These are phyloP conservation scores for Petaurus breviceps DNA, from an alignment of 2,113 vertebrate species.

Conservation along the genomic window DNA sequence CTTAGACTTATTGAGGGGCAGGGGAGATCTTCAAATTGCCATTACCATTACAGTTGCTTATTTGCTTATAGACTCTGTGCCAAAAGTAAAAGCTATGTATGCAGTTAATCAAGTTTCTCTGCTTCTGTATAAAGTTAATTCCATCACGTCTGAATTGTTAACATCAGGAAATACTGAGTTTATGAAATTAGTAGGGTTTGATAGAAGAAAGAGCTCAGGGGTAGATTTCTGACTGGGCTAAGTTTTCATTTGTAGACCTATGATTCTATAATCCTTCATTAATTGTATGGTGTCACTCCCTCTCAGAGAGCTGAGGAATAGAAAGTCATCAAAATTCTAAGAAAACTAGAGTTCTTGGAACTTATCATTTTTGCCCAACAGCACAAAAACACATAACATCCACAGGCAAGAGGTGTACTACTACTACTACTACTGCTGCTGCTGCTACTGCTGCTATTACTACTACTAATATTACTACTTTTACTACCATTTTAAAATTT, in stretches of 20 bases:
- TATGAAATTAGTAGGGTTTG: not conserved
- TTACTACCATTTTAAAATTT: not conserved
- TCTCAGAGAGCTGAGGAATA: not conserved
- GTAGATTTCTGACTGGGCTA: not conserved
- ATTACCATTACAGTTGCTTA: not conserved
- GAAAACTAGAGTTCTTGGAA: not conserved
- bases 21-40: too few relatives aligned
- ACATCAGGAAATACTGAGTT: not conserved
- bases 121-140: not conserved
- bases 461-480: too few relatives aligned
- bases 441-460: too few relatives aligned
- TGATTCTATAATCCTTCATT: not conserved
- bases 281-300: not conserved
- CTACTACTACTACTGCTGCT: too few relatives aligned
- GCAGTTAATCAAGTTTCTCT: not conserved
- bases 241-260: not conserved
- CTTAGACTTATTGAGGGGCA: too few relatives aligned
- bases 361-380: not conserved
- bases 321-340: not conserved
- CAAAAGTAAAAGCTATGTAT: not conserved
- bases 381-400: not conserved
- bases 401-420: not conserved
- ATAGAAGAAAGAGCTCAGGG: not conserved
- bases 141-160: not conserved
- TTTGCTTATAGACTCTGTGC: not conserved